Evolutionary conservation across 2,888 invertebrate genomes (phyloP).

Genomic region (Amorpha juglandis): DNA sequence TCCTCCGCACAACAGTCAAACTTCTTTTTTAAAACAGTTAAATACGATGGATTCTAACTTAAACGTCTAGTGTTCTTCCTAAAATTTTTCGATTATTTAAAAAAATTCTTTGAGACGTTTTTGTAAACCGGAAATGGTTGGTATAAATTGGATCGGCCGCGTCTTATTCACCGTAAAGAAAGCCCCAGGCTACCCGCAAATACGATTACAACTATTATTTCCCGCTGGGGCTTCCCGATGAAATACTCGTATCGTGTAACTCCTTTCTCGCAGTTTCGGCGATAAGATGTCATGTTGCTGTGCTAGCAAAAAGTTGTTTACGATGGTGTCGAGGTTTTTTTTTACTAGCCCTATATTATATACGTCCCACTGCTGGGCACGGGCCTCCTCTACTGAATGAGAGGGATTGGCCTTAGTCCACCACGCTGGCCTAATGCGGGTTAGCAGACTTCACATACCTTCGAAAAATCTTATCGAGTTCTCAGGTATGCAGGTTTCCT

Average conservation of each 20-base stretch:
- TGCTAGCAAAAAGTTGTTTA: neutral
- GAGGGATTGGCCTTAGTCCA: too few species aligned
- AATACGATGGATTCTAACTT: neutral
- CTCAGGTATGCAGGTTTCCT: too few species aligned
- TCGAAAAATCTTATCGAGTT: too few species aligned
- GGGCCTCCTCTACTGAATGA: too few species aligned
- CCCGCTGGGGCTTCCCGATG: constrained; percentile 33
- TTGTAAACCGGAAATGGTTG: constrained; percentile 38
- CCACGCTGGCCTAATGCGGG: too few species aligned
- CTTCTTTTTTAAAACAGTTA: too few species aligned
- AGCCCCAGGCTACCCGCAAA: constrained; percentile 30
- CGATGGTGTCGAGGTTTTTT: neutral
- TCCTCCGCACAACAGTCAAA: too few species aligned
- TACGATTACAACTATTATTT: constrained; percentile 32
- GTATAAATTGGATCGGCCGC: constrained; percentile 44
- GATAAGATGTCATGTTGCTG: neutral
- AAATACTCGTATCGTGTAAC: constrained; percentile 24
- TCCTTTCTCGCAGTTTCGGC: constrained; percentile 7
- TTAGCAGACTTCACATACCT: too few species aligned
- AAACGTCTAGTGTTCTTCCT: neutral
- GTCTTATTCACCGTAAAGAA: constrained; percentile 39
- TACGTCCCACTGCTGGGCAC: too few species aligned
- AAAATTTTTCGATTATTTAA: neutral
- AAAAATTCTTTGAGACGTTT: constrained; percentile 25
- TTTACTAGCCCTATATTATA: too few species aligned